Base-by-base conservation (phyloP, 1,140 invertebrate species). In the Parapsyche elsis region DNA sequence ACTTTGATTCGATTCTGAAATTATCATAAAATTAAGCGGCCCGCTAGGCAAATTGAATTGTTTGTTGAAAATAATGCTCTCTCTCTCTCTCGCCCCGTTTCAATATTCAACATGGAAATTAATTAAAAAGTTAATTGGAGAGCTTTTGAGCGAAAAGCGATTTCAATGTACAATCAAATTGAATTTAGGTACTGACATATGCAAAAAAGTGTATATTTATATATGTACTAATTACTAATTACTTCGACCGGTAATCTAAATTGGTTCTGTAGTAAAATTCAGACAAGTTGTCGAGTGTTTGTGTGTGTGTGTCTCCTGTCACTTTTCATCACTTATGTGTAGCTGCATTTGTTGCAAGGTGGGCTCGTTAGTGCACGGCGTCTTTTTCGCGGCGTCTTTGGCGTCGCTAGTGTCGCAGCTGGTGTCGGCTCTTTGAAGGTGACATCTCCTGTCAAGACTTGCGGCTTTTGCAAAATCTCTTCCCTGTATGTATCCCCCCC, bases 361-460 rank as follows among this genome's bases (percentile, higher is more conserved):
- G 57, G 57, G 16, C 21, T 19, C 12, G 49, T 21, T 61, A 16
- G 57, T 19, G 57, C 21, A 16, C 57, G 57, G 57, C 21, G 57
- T 19, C 57, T 19, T 61, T 61, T 61, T 61, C 57, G 57, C 57
- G 57, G 57, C 57, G 57, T 61, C 57, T 61, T 61, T 61, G 57
- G n/a, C 57, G 16, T 61, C 57, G 10, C 16, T 53, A 16, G 2
- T 19, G 2, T 19, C 30, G 30, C 30, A 38, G 30, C 30, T 38
- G 30, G 30, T 38, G 30, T 38, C 30, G 30, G 30, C 30, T 38
- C 16, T 61, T 61, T 61, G 57, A 61, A 61, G 9, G 57, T 16
- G 57, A 61, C 16, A 21, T 61, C 57, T 19, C 30, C 30, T 38
- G 30, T 38, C 30, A 38, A 38, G 30, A 21, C 57, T 21, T 61